phyloP scores from a whole-genome alignment of 2,797 vertebrate species.

The Pangasius macronema region DNA sequence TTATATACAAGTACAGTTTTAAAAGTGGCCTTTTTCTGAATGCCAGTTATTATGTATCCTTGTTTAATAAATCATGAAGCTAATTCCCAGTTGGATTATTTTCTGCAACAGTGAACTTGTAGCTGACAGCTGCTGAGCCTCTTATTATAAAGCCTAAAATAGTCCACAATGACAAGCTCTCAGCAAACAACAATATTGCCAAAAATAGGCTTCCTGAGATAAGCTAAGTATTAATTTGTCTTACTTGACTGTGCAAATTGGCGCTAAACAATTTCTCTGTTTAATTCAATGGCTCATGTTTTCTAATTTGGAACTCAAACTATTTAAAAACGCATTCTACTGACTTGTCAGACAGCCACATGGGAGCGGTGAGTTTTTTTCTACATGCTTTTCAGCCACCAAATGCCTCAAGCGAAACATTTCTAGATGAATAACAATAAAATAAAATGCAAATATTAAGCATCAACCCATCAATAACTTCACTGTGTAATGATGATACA shows the following conservation, averaged over 20 bases:
- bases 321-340: constrained; percentile 30
- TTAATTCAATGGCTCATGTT: constrained; percentile 17
- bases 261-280: constrained; percentile 23
- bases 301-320: constrained; percentile 6
- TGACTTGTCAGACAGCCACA: neutral
- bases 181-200: constrained; percentile 31
- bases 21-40: neutral
- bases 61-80: constrained; percentile 39
- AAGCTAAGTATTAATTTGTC: constrained; percentile 41
- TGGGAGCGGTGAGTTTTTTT: neutral
- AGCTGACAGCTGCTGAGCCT: constrained; percentile 46
- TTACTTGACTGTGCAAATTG: constrained; percentile 28
- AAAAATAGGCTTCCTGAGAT: constrained; percentile 34
- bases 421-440: constrained; percentile 17
- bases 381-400: constrained; percentile 4
- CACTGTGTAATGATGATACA: constrained; percentile 31
- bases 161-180: constrained; percentile 39
- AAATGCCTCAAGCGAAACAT: constrained; percentile 11
- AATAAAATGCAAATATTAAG: constrained; percentile 28
- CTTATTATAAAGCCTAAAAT: constrained; percentile 48
- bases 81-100: constrained; percentile 46
- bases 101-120: constrained; percentile 44
- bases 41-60: constrained; percentile 25
- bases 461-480: constrained; percentile 32
- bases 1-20: neutral